phyloP scores from a whole-genome alignment of 2,888 invertebrate genomes.

The Leucophenga maculata region DNA sequence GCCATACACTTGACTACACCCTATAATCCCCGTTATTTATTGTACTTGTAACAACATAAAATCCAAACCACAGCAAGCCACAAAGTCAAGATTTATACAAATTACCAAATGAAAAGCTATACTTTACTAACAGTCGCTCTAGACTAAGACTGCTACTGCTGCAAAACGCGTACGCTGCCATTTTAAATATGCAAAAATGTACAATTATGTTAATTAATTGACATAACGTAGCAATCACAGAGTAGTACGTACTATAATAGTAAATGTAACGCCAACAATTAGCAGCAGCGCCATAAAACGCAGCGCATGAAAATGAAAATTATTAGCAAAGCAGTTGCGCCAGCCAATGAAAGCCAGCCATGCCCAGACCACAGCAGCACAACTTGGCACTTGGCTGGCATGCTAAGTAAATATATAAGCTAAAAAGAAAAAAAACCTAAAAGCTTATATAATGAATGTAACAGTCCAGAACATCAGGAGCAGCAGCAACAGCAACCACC shows the following conservation, averaged over 20 bases:
- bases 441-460: neutral
- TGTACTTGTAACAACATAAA: neutral
- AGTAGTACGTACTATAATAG: neutral
- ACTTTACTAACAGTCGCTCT: neutral
- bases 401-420: neutral
- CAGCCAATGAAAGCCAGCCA: neutral
- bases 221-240: constrained; percentile 35
- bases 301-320: constrained; percentile 36
- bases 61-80: constrained; percentile 1
- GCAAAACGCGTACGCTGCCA: neutral
- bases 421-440: neutral
- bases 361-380: no score
- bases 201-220: constrained; percentile 65
- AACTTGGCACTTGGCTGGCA: neutral
- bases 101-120: constrained; percentile 1
- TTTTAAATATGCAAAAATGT: constrained; percentile 61
- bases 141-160: neutral
- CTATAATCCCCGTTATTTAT: no score
- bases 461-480: neutral
- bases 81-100: constrained; percentile 17
- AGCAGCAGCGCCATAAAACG: constrained; percentile 54
- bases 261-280: constrained; percentile 47
- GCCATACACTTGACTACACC: no score
- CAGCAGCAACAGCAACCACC: no score
- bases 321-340: neutral